Base-by-base conservation (phyloP, 1,140 invertebrate species). In the Andrena cerasifolii region DNA sequence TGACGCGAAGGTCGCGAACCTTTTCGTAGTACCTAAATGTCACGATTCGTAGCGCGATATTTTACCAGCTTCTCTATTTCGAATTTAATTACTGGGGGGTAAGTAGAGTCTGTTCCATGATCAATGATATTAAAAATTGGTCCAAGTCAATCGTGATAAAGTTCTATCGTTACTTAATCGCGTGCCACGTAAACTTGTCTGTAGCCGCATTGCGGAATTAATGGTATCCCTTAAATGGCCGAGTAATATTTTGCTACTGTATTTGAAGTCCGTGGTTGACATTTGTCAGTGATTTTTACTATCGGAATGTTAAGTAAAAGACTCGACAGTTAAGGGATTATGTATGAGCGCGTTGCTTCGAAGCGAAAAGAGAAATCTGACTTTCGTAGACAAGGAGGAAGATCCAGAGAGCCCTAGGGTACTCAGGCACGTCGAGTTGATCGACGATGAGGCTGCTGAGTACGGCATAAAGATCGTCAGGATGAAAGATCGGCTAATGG, bases 401-500 rank as follows among this genome's bases (percentile, higher is more conserved):
- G 96, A 97, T 92, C 94, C 95, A 26, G 95, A 96, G 78, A 96
- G 95, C 89, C 95, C 96, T 5, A 94, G 95, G 91, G 94, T 98
- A 36, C 91, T 98, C 26, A 93, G 97, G 70, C 96, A 98, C 87
- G 94, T 98, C 47, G 97, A 98, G 91, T 92, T 98, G 56, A 98
- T 98, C 81, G 97, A 98, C 84, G 97, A 98, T 86, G 97, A 98
- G 93, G 97, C 97, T 18, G 93, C 95, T 1, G 97, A 98, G 90
- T 99, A 98, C 92, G 97, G 97, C 67, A 98, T 98, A 80, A 97
- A 97, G 93, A 96, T 99, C 70, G 97, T 98, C 0, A 97, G 98
- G 93, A 97, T 97, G 93, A 95, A 95, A 86, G 97, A 99, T 92
- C 94, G 95, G 26, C 88, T 98, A 21, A 98, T 99, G 96, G 97